Evolutionary conservation across 2,797 vertebrate species (phyloP).

Genomic region (Micropoecilia bifurca): DNA sequence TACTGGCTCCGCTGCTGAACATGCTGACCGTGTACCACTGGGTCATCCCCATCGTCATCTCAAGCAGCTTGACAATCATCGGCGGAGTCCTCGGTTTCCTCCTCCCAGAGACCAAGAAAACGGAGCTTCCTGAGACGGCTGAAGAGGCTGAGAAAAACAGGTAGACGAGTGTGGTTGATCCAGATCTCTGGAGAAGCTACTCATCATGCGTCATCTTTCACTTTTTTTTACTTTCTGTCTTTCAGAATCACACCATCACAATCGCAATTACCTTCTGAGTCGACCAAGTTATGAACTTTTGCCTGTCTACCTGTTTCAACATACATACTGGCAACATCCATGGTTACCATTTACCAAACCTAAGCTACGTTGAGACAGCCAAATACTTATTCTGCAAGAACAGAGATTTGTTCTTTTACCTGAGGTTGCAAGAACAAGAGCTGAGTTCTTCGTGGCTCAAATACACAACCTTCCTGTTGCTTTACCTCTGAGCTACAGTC

Average conservation of each 20-base stretch:
- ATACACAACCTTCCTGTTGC: background rate
- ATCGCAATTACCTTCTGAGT: background rate
- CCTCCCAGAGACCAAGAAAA: slow-evolving; percentile 81
- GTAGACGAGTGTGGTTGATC: slow-evolving; percentile 24
- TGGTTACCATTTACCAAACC: background rate
- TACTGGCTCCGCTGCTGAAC: slow-evolving; percentile 77
- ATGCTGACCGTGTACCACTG: slow-evolving; percentile 71
- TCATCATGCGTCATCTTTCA: accelerated
- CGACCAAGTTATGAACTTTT: slow-evolving; percentile 7
- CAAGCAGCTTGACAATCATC: slow-evolving; percentile 61
- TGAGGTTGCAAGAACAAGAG: background rate
- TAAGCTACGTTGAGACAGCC: background rate
- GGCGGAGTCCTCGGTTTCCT: slow-evolving; percentile 72
- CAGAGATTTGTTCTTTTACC: background rate
- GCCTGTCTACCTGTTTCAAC: background rate
- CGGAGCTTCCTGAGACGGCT: slow-evolving; percentile 73
- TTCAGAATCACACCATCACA: background rate
- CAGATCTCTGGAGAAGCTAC: background rate
- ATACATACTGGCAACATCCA: background rate
- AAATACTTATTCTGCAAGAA: background rate
- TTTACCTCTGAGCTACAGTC: background rate
- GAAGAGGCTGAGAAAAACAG: slow-evolving; percentile 21
- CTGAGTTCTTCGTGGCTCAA: background rate
- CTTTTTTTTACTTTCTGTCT: accelerated
- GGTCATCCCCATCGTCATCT: slow-evolving; percentile 74